Evolutionary conservation across 1,140 invertebrate species (phyloP), one percentile per base, ranked within the genome.

Genomic region (Aphidius gifuensis): DNA sequence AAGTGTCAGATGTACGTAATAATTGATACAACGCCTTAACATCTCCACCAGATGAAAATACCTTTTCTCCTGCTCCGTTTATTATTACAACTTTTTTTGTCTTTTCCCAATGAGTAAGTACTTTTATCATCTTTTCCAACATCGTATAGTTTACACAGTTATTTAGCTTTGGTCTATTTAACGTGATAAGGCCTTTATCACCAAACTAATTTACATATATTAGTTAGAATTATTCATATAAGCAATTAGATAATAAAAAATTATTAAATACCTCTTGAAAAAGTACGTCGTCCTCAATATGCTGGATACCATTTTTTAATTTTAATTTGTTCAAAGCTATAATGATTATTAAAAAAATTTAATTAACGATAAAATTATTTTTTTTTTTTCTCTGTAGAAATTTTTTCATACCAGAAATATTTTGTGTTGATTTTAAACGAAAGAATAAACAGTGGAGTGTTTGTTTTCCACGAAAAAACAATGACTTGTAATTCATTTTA

Each of bases 141-240:
- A 99, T 99, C 1, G 88, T 85, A 5, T 92, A 74, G 79, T 95
- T 97, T 1, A 99, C 80, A 0, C 97, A 89, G 82, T 99, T 99
- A 0, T 99, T 78, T 5, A 90, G 90, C 82, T 97, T 97, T 0
- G 95, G 96, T 46, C 96, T 83, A 79, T 99, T 99, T 23, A 99
- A 76, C 9, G 89, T 92, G 9, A 99, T 90, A 7, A 99, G 78
- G 2, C 95, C 92, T 66, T 81, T 85, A 70, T 85, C 83, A 5
- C 65, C 74, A 7, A 72, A 44, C 79, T 81, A 16, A 32, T 32
- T 32, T 42, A 46, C 23, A 6, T 9, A 49, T 6, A 39, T 16
- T 16, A 16, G 16, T 16, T 16, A 16, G 0, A 0, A 16, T 39
- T 47, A 38, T n/a, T 11, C 48, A 47, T 42, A 47, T 42, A 16